These are phyloP conservation scores for Macrocentrus cingulum DNA, from an alignment of 1,140 invertebrate species.

Conservation along the genomic window DNA sequence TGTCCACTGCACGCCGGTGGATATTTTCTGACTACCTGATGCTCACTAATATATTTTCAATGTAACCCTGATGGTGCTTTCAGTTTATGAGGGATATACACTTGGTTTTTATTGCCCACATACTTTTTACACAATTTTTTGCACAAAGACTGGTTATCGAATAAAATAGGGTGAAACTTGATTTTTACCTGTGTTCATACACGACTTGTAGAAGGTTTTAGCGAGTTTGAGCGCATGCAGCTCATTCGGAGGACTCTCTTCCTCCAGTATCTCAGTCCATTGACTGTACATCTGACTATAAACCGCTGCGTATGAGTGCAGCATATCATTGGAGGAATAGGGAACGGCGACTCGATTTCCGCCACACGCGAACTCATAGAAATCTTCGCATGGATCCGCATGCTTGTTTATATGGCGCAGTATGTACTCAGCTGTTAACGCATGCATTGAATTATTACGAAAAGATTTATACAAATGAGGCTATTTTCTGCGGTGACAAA, in stretches of 20 bases:
- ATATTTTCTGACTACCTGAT: too few species aligned
- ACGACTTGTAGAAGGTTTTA: constrained; percentile 78
- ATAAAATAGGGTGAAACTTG: too few species aligned
- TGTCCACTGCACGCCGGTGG: too few species aligned
- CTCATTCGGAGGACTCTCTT: constrained; percentile 66
- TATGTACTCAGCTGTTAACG: constrained; percentile 60
- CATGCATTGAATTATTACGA: too few species aligned
- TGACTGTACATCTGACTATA: constrained; percentile 80
- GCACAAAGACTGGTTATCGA: too few species aligned
- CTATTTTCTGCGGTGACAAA: too few species aligned
- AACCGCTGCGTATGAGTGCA: constrained; percentile 79
- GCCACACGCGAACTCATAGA: constrained; percentile 73
- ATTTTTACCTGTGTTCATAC: constrained; percentile 82
- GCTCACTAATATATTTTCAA: too few species aligned
- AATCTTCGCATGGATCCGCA: constrained; percentile 77
- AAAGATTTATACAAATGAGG: too few species aligned
- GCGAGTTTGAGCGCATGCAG: constrained; percentile 73
- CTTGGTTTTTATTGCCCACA: too few species aligned
- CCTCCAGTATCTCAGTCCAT: constrained; percentile 72
- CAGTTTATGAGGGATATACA: too few species aligned
- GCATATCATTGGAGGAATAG: constrained; percentile 69
- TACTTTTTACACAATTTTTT: too few species aligned
- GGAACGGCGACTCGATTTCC: constrained; percentile 57
- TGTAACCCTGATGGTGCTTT: too few species aligned
- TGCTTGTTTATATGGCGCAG: constrained; percentile 59